A percentile compares a stretch with the other conserved stretches of the same genome.
phyloP scores from a whole-genome alignment of 2,888 invertebrate species.

The Cremastobaeus sp. region DNA sequence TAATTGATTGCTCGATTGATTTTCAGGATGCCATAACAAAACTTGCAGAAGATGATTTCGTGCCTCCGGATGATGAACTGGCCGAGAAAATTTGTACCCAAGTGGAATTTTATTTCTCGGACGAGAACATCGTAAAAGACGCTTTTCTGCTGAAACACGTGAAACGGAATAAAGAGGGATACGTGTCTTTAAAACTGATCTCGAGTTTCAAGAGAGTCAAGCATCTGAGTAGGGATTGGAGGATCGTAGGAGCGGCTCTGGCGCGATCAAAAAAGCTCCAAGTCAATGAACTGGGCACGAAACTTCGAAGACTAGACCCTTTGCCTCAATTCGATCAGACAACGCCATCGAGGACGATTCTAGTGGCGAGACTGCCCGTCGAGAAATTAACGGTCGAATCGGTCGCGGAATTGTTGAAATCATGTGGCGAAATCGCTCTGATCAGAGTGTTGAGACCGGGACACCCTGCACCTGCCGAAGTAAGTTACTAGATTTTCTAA shows the following conservation, averaged over 20 bases:
- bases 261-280: slow-evolving; percentile 88
- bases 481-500: no score
- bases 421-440: slow-evolving; percentile 93
- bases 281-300: slow-evolving; percentile 94
- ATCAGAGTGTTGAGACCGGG: slow-evolving; percentile 93
- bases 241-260: slow-evolving; percentile 92
- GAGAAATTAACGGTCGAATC: slow-evolving; percentile 92
- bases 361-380: slow-evolving; percentile 90
- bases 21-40: slow-evolving; percentile 26
- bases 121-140: slow-evolving; percentile 96
- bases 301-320: slow-evolving; percentile 90
- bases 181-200: slow-evolving; percentile 94
- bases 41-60: slow-evolving; percentile 66
- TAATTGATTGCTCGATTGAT: background rate
- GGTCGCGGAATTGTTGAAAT: slow-evolving; percentile 93
- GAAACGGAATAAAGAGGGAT: slow-evolving; percentile 95
- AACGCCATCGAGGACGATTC: slow-evolving; percentile 93
- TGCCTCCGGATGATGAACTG: slow-evolving; percentile 86
- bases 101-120: slow-evolving; percentile 97
- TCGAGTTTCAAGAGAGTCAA: slow-evolving; percentile 97
- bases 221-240: slow-evolving; percentile 95
- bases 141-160: slow-evolving; percentile 97
- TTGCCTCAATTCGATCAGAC: slow-evolving; percentile 95
- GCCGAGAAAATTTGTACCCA: slow-evolving; percentile 89
- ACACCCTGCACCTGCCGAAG: slow-evolving; percentile 92